Base-by-base conservation (phyloP, 1,140 invertebrate genomes). In the Bradysia coprophila region DNA sequence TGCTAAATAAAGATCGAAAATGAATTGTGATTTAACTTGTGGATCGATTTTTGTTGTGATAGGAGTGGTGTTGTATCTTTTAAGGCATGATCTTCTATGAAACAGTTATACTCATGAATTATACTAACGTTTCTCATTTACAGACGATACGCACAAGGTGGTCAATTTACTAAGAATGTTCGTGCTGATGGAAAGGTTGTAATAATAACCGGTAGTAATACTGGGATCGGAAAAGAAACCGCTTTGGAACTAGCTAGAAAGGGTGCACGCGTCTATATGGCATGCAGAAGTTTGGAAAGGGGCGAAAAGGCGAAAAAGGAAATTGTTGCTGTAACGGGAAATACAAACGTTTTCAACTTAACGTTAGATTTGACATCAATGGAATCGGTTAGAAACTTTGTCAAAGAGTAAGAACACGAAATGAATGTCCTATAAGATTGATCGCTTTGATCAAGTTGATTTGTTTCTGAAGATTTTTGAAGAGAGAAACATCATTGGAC, bases 141-240 rank as follows among this genome's bases (percentile, higher is more conserved):
- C n/a, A 36, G 33, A n/a, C 16, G 33, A 16, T 36, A 36, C 18
- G 15, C 15, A 18, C 33, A 36, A 15, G 33, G 33, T 18, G 33
- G 33, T 36, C 33, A 36, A 18, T 36, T 36, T 36, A 55, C 56
- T 33, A 36, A 47, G 21, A 59, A 56, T 40, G 15, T 36, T 36
- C 48, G 57, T 5, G 58, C 59, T 34, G 58, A 58, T 45, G 58
- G 56, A 43, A 59, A 61, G 46, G 55, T 61, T 43, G 57, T 59
- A 2, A 58, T 61, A 21, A 53, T 61, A 0, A 61, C 58, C n/a
- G 90, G 90, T n/a, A 81, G 78, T 28, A 89, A 83, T 57, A 70
- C 71, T 42, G 84, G 87, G 4, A 83, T 93, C 49, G 88, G 88
- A 11, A 80, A 76, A 64, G 80, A 81, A 61, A 76, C 80, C 16